Conservation (phyloP, 2,888 invertebrate genomes). For the Adelphocoris suturalis region DNA sequence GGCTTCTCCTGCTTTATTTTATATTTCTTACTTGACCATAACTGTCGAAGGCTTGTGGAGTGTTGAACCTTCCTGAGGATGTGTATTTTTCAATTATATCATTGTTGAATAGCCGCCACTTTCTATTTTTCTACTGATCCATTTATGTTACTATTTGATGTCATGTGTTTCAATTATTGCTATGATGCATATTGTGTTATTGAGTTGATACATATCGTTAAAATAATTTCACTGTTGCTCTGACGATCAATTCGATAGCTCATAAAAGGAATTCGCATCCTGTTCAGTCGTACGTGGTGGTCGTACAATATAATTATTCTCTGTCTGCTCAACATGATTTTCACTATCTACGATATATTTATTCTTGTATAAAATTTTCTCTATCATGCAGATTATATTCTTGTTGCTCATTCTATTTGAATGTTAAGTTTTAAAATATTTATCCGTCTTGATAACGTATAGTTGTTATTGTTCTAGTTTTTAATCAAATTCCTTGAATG, state of each 20-base stretch:
- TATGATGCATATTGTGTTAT: neutral
- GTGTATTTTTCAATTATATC: neutral
- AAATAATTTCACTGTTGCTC: constrained; percentile 46
- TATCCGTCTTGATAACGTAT: constrained; percentile 60
- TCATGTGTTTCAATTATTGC: constrained; percentile 4
- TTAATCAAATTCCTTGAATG: constrained; percentile 51
- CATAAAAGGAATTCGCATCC: constrained; percentile 10
- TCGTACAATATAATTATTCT: constrained; percentile 35
- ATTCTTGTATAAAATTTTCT: constrained; percentile 48
- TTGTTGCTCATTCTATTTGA: constrained; percentile 61
- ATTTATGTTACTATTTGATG: neutral
- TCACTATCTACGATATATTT: constrained; percentile 53
- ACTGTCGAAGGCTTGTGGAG: neutral
- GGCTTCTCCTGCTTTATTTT: neutral
- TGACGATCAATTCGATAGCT: constrained; percentile 50
- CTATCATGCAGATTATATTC: constrained; percentile 56
- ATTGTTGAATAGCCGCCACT: neutral
- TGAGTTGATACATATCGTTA: neutral
- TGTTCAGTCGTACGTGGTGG: constrained; percentile 40
- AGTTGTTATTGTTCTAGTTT: constrained; percentile 40
- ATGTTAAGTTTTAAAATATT: constrained; percentile 49
- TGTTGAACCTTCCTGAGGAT: constrained; percentile 13
- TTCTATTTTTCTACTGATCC: constrained; percentile 54
- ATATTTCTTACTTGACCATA: neutral
- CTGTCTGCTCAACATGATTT: constrained; percentile 60